Percentiles rank a stretch among this genome's conserved stretches.
phyloP scores from a whole-genome alignment of 1,140 invertebrate genomes.

The Lysiphlebus fabarum region DNA sequence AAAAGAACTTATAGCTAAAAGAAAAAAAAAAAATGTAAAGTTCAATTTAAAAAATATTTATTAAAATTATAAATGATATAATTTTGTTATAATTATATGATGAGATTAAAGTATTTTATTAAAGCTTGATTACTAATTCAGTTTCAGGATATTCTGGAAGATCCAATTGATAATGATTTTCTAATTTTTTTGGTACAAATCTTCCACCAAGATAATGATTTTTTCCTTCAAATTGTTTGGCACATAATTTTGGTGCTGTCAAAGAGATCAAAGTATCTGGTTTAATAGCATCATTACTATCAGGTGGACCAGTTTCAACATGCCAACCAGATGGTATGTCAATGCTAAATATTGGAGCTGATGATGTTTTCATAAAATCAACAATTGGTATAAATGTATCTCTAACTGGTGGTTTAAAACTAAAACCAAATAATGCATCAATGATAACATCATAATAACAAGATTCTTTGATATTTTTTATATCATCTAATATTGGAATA shows the following conservation, averaged over 20 bases:
- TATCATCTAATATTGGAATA: slow-evolving; percentile 66
- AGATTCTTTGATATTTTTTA: slow-evolving; percentile 37
- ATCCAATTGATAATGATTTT: slow-evolving; percentile 76
- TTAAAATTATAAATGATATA: too few species aligned
- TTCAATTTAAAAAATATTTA: too few species aligned
- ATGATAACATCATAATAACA: slow-evolving; percentile 69
- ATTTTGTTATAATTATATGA: too few species aligned
- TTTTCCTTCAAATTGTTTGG: slow-evolving; percentile 76
- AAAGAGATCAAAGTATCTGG: slow-evolving; percentile 90
- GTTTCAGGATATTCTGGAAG: slow-evolving; percentile 81
- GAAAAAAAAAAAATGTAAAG: too few species aligned
- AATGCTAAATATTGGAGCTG: slow-evolving; percentile 76
- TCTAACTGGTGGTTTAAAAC: slow-evolving; percentile 91
- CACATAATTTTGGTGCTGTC: slow-evolving; percentile 93
- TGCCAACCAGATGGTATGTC: slow-evolving; percentile 99
- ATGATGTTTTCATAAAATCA: slow-evolving; percentile 62
- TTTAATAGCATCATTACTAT: slow-evolving; percentile 60
- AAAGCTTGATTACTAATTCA: slow-evolving; percentile 62
- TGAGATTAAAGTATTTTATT: slow-evolving; percentile 5
- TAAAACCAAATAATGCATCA: slow-evolving; percentile 97
- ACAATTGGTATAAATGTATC: slow-evolving; percentile 71
- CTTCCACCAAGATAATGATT: slow-evolving; percentile 90
- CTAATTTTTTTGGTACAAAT: slow-evolving; percentile 83
- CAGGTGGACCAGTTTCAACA: slow-evolving; percentile 76
- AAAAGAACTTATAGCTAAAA: too few species aligned